Evolutionary conservation across 2,888 invertebrate genomes (phyloP).

Genomic region (Mythimna impura): DNA sequence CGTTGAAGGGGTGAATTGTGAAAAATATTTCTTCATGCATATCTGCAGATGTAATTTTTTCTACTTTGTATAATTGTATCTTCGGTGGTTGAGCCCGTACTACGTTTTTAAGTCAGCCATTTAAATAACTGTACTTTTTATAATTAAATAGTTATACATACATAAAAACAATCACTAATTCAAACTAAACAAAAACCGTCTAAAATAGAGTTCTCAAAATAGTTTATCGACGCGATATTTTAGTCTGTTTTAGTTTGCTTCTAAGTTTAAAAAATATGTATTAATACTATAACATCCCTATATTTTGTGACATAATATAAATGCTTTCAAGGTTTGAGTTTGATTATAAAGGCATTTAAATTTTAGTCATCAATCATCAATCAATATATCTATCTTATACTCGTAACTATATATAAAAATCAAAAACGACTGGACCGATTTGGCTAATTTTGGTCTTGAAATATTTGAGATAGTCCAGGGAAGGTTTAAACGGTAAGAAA

Average conservation of each 20-base stretch:
- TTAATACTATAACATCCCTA: not conserved
- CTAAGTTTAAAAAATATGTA: not conserved
- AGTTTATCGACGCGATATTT: too few species aligned
- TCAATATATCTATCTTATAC: too few species aligned
- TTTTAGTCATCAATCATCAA: not conserved
- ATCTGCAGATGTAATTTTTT: not conserved
- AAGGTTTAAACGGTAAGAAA: too few species aligned
- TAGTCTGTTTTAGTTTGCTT: not conserved
- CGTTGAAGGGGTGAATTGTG: not conserved
- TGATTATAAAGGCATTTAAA: not conserved
- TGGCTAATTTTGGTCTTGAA: too few species aligned
- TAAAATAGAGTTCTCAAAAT: too few species aligned
- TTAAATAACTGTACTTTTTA: not conserved
- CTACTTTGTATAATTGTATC: not conserved
- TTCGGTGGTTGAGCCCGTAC: not conserved
- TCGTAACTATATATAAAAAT: too few species aligned
- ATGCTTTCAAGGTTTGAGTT: not conserved
- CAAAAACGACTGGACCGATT: too few species aligned
- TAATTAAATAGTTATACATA: not conserved
- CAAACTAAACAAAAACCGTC: too few species aligned
- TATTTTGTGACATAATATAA: not conserved
- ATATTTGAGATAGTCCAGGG: too few species aligned
- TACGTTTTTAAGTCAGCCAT: not conserved
- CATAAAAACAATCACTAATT: too few species aligned
- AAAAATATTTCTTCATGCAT: not conserved